Evolutionary conservation across 2,888 invertebrate genomes (phyloP).

Genomic region (Chirona hameri): DNA sequence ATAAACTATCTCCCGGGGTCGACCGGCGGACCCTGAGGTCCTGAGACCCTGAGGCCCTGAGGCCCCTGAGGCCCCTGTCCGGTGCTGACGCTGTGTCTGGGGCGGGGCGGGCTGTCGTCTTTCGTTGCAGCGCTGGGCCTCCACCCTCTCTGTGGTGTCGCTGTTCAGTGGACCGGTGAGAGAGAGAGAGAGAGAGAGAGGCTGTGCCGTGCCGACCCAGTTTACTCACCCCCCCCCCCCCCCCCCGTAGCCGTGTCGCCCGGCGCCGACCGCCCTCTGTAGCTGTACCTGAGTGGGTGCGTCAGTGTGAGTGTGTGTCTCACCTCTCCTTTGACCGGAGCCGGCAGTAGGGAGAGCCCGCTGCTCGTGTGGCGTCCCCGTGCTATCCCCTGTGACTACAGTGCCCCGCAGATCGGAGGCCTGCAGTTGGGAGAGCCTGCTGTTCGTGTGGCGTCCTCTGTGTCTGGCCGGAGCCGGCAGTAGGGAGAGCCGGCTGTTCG

Average conservation of each 20-base stretch:
- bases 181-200: too few relatives aligned
- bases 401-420: too few relatives aligned
- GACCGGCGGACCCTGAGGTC: too few relatives aligned
- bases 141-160: slow-evolving; percentile 33
- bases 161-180: slow-evolving; percentile 25
- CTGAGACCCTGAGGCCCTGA: background rate
- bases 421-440: too few relatives aligned
- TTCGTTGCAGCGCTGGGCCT: slow-evolving; percentile 35
- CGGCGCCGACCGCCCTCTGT: background rate
- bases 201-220: too few relatives aligned
- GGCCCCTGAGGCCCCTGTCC: background rate
- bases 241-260: background rate
- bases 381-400: too few relatives aligned
- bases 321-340: background rate
- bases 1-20: too few relatives aligned
- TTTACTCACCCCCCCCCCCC: background rate
- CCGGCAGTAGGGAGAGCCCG: background rate
- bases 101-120: background rate
- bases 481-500: too few relatives aligned
- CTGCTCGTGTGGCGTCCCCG: too few relatives aligned
- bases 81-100: background rate
- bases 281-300: background rate
- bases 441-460: too few relatives aligned
- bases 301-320: background rate
- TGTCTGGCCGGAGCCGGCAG: too few relatives aligned